phyloP scores from a whole-genome alignment of 2,797 vertebrate species.

The Rhadinocentrus ornatus region DNA sequence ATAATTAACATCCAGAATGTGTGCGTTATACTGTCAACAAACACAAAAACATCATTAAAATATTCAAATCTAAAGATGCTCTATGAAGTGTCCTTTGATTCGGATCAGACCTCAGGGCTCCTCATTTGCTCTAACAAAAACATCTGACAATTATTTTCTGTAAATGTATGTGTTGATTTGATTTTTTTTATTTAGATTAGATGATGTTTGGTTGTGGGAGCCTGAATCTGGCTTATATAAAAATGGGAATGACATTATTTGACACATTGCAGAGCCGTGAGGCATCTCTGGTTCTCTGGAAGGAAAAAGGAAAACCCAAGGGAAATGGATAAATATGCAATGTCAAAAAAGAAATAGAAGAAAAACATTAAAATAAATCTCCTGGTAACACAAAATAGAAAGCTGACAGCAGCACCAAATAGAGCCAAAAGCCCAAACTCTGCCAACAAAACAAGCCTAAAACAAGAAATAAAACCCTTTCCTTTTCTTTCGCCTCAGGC shows the following conservation, averaged over 20 bases:
- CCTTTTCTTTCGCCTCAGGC: not conserved
- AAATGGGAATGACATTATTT: too few relatives aligned
- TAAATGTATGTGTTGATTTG: not conserved
- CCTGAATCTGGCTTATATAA: not conserved
- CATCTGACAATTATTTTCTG: not conserved
- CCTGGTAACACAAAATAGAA: constrained; percentile 1
- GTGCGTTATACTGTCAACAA: not conserved
- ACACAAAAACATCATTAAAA: constrained; percentile 9
- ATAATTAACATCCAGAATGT: constrained; percentile 3
- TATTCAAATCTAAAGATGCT: constrained; percentile 3
- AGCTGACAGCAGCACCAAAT: not conserved
- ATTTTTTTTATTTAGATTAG: not conserved
- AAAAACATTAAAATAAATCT: constrained; percentile 3
- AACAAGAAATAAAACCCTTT: not conserved
- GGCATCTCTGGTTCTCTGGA: not conserved
- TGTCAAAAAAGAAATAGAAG: constrained; percentile 4
- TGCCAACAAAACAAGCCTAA: not conserved
- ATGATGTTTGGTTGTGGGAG: not conserved
- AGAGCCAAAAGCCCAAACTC: not conserved
- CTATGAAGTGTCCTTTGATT: constrained; percentile 9
- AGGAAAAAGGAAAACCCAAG: not conserved
- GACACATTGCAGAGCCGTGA: not conserved
- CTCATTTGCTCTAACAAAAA: not conserved
- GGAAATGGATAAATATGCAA: constrained; percentile 21
- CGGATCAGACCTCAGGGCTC: constrained; percentile 1